A percentile compares a stretch with the other conserved stretches of the same genome.
These are phyloP conservation scores for Tetrao urogallus DNA, from an alignment of 2,113 vertebrate species.

Conservation along the genomic window DNA sequence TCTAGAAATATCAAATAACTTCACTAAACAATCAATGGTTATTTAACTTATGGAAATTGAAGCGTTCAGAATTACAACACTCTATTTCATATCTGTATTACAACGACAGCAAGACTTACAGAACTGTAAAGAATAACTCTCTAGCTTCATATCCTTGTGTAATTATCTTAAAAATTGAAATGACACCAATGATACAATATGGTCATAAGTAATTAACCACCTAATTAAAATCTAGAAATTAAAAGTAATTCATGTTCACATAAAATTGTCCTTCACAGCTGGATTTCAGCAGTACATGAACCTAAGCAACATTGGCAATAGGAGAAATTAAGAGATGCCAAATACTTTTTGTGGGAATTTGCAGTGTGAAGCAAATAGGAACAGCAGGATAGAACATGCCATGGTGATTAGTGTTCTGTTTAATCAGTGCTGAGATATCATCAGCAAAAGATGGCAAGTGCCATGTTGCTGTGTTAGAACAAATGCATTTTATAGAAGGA, in stretches of 20 bases:
- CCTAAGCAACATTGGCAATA: neutral
- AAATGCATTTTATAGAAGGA: neutral
- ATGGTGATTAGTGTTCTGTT: neutral
- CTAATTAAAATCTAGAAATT: conserved; percentile 78
- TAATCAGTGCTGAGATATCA: neutral
- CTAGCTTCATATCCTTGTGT: neutral
- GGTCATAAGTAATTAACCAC: conserved; percentile 77
- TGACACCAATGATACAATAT: conserved; percentile 72
- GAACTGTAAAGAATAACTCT: neutral
- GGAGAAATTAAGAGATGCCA: neutral
- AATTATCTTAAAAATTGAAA: conserved; percentile 75
- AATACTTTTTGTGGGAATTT: neutral
- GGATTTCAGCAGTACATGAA: neutral
- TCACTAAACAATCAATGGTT: neutral
- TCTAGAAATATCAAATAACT: neutral
- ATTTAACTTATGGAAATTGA: neutral
- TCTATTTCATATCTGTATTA: neutral
- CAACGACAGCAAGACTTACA: neutral
- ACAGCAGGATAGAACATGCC: neutral
- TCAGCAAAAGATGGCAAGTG: neutral
- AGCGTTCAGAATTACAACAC: neutral
- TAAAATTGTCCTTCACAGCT: conserved; percentile 72
- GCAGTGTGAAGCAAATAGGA: neutral
- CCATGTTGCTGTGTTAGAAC: neutral
- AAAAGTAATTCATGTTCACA: conserved; percentile 69